Evolutionary conservation across 2,797 vertebrate species (phyloP).

Genomic region (Gymnopithys bicolor): DNA sequence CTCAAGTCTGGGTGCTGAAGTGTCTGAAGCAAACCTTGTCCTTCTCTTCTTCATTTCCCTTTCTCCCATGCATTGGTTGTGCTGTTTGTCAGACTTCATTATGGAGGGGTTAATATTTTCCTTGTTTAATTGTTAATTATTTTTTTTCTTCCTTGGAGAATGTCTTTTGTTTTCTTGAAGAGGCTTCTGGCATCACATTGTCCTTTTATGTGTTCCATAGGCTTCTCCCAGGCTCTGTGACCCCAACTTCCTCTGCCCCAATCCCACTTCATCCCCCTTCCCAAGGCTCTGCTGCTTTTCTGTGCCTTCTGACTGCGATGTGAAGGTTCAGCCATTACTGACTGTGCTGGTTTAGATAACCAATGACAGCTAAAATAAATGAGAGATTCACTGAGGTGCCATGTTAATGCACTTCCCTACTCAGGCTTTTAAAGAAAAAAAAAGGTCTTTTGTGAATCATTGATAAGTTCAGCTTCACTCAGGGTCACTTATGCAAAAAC

Average conservation of each 20-base stretch:
- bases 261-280: rapidly evolving
- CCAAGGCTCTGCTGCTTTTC: neutral
- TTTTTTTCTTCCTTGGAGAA: neutral
- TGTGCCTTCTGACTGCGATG: neutral
- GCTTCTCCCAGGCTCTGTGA: neutral
- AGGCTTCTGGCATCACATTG: neutral
- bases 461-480: constrained; percentile 79
- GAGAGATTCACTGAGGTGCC: constrained; percentile 9
- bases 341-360: constrained; percentile 1
- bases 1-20: neutral
- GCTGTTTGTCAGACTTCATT: neutral
- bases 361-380: neutral
- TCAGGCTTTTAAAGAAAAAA: constrained; percentile 33
- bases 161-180: constrained; percentile 14
- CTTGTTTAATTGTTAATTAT: neutral
- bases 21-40: neutral
- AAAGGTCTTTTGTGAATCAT: constrained; percentile 71
- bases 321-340: neutral
- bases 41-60: neutral
- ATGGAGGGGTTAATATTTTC: neutral
- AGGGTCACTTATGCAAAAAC: constrained; percentile 65
- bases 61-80: rapidly evolving
- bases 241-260: neutral
- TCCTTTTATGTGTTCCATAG: neutral
- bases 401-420: constrained; percentile 52